phyloP scores from a whole-genome alignment of 2,888 invertebrate species.

The Rhagonycha fulva region DNA sequence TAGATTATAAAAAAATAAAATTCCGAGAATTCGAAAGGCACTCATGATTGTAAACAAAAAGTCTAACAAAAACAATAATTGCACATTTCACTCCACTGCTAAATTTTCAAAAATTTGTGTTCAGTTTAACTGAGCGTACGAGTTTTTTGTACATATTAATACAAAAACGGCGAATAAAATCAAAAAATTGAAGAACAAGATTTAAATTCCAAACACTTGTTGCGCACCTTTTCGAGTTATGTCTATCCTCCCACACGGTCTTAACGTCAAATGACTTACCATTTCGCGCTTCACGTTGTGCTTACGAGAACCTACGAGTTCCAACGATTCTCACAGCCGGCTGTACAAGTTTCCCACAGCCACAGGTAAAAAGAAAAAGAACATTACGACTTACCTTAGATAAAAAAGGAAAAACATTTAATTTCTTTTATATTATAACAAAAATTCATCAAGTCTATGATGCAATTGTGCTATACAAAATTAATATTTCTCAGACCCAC shows the following conservation, averaged over 20 bases:
- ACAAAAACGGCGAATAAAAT: background rate
- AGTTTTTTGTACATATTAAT: background rate
- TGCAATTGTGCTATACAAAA: background rate
- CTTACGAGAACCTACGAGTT: constrained; percentile 8
- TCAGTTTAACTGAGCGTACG: background rate
- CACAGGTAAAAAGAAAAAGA: background rate
- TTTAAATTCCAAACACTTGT: constrained; percentile 22
- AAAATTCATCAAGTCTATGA: background rate
- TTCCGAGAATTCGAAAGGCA: background rate
- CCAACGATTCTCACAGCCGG: background rate
- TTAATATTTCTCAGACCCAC: background rate
- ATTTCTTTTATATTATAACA: background rate
- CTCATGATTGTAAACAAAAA: constrained; percentile 4
- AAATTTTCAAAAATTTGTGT: background rate
- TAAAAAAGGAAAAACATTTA: background rate
- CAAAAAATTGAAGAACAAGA: background rate
- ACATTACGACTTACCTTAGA: background rate
- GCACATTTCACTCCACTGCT: constrained; percentile 14
- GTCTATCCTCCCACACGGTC: constrained; percentile 23
- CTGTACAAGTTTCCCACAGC: background rate
- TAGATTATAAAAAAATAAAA: constrained; percentile 2
- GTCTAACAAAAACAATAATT: constrained; percentile 7
- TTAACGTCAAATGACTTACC: constrained; percentile 25
- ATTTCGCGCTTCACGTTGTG: constrained; percentile 16
- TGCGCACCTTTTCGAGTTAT: constrained; percentile 12